Evolutionary conservation across 2,113 vertebrate genomes (phyloP).

Genomic region (Muntiacus reevesi): DNA sequence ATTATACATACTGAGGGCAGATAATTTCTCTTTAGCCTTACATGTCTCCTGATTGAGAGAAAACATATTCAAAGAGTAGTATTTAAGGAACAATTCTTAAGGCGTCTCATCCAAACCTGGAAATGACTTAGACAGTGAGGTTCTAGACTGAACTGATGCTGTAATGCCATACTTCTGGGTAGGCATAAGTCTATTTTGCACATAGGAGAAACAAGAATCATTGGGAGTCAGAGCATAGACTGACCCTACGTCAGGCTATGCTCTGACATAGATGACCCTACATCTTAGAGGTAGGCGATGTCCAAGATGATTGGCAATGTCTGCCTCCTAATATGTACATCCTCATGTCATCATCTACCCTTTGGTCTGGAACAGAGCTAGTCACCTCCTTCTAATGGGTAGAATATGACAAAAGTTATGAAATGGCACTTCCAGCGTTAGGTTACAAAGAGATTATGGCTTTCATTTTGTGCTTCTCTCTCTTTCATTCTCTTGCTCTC

Average conservation of each 20-base stretch:
- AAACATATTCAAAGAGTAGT: not conserved
- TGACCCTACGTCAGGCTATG: not conserved
- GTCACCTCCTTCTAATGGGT: not conserved
- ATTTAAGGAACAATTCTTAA: not conserved
- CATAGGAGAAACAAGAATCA: not conserved
- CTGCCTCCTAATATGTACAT: not conserved
- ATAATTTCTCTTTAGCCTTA: not conserved
- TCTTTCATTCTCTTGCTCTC: not conserved
- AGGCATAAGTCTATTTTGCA: not conserved
- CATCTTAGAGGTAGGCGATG: not conserved
- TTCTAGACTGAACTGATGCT: not conserved
- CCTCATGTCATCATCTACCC: not conserved
- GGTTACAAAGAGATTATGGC: not conserved
- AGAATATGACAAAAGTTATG: not conserved
- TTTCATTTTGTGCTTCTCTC: not conserved
- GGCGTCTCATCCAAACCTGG: not conserved
- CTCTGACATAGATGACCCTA: not conserved
- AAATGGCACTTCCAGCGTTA: not conserved
- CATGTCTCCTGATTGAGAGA: not conserved
- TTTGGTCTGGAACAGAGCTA: not conserved
- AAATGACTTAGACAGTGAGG: not conserved
- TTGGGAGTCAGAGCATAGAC: not conserved
- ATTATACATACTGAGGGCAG: not conserved
- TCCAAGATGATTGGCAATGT: not conserved
- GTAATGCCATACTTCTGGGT: not conserved